Percentiles rank a stretch among this genome's conserved stretches.
Evolutionary conservation across 1,140 invertebrate species (phyloP).

Genomic region (Sitophilus oryzae): DNA sequence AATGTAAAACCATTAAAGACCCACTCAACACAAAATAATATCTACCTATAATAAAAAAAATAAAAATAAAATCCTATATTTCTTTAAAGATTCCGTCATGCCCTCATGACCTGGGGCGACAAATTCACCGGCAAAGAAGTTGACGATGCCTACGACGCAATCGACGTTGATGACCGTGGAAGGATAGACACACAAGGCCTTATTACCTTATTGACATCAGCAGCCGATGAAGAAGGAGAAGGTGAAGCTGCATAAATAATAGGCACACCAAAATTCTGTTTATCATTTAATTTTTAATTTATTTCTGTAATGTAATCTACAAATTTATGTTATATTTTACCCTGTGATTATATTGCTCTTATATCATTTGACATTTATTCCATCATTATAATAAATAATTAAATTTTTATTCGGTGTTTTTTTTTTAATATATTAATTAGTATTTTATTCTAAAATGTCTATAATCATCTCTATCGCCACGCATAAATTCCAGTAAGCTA

Average conservation of each 20-base stretch:
- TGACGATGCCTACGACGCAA: slow-evolving; percentile 91
- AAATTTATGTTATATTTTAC: not conserved
- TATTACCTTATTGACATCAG: slow-evolving; percentile 80
- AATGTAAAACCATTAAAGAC: no score
- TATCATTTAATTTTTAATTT: not conserved
- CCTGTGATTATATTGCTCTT: not conserved
- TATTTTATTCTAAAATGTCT: no score
- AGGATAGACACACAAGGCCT: slow-evolving; percentile 87
- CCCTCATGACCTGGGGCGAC: slow-evolving; percentile 93
- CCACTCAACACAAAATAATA: no score
- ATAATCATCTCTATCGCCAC: no score
- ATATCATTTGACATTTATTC: not conserved
- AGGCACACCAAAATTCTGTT: no score
- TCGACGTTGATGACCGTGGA: slow-evolving; percentile 89
- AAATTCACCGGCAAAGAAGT: slow-evolving; percentile 91
- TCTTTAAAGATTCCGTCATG: slow-evolving; percentile 75
- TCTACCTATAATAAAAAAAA: not conserved
- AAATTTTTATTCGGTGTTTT: not conserved
- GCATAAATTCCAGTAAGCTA: no score
- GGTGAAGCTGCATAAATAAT: slow-evolving; percentile 53
- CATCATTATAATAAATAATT: not conserved
- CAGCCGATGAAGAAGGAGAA: slow-evolving; percentile 68
- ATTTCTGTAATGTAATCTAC: not conserved
- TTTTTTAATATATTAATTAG: not conserved
- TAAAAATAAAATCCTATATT: not conserved